Percentiles rank a stretch among this genome's conserved stretches.
These are phyloP conservation scores for Percina caprodes DNA, from an alignment of 2,113 vertebrate genomes.

Conservation along the genomic window DNA sequence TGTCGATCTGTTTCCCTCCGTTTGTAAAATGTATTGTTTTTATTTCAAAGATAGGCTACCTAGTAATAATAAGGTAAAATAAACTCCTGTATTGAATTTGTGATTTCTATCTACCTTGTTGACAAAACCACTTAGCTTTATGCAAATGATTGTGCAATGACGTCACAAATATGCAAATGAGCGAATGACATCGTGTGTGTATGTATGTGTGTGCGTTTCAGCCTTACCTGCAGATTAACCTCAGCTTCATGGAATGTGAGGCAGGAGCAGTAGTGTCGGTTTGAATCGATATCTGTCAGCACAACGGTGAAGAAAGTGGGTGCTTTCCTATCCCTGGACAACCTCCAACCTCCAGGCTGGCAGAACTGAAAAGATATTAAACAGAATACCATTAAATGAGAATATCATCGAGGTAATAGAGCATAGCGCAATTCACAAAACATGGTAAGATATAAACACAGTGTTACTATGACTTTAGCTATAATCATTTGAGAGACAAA, in stretches of 20 bases:
- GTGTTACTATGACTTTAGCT: not conserved
- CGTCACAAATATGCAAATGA: too few species aligned
- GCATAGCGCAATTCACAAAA: not conserved
- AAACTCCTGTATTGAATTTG: too few species aligned
- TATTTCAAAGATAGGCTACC: too few species aligned
- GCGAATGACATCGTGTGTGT: not conserved
- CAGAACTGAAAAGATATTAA: slow-evolving; percentile 88
- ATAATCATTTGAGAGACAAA: not conserved
- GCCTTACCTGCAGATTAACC: slow-evolving; percentile 94
- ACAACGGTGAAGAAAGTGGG: slow-evolving; percentile 97
- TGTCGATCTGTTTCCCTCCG: too few species aligned
- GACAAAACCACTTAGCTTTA: too few species aligned
- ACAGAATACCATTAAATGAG: not conserved
- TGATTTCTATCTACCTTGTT: too few species aligned
- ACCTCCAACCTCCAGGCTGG: slow-evolving; percentile 96
- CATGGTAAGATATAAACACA: not conserved
- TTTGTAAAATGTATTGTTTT: too few species aligned
- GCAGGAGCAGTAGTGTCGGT: slow-evolving; percentile 97
- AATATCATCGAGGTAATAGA: not conserved
- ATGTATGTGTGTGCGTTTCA: not conserved
- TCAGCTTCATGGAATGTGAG: slow-evolving; percentile 97
- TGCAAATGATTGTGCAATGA: too few species aligned
- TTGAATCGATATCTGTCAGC: slow-evolving; percentile 97
- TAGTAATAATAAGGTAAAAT: too few species aligned
- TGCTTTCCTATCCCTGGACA: slow-evolving; percentile 91